Evolutionary conservation across 2,113 vertebrate genomes (phyloP).

Genomic region (Platysternon megacephalum): DNA sequence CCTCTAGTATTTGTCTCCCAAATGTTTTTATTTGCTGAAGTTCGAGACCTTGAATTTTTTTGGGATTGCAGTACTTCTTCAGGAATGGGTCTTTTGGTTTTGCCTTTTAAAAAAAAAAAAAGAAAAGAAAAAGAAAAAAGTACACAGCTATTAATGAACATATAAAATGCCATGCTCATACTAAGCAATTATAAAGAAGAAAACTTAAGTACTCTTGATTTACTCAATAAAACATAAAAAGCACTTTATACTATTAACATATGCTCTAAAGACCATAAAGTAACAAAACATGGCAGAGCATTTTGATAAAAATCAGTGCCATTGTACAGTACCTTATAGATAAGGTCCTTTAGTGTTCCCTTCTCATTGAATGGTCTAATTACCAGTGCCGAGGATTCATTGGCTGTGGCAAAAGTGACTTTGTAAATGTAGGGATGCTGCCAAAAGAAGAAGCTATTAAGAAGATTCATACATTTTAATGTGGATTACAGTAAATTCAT

Average conservation of each 20-base stretch:
- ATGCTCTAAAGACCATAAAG: neutral
- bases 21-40: constrained; percentile 91
- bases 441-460: constrained; percentile 66
- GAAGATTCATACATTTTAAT: constrained; percentile 14
- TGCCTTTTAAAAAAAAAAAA: constrained; percentile 81
- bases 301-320: neutral
- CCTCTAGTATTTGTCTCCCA: constrained; percentile 96
- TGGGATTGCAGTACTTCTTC: constrained; percentile 96
- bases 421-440: constrained; percentile 92
- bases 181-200: neutral
- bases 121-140: neutral
- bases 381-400: constrained; percentile 91
- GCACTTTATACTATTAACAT: neutral
- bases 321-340: constrained; percentile 89
- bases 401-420: constrained; percentile 90
- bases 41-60: constrained; percentile 95
- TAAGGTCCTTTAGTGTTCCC: constrained; percentile 94
- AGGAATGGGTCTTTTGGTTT: constrained; percentile 94
- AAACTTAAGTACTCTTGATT: neutral
- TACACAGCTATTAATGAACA: neutral
- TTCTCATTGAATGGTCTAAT: constrained; percentile 93
- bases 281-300: neutral
- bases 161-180: neutral
- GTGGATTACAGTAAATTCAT: neutral
- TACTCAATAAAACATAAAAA: neutral